These are phyloP conservation scores for Acipenser oxyrinchus DNA, from an alignment of 2,797 vertebrate species.

Conservation along the genomic window DNA sequence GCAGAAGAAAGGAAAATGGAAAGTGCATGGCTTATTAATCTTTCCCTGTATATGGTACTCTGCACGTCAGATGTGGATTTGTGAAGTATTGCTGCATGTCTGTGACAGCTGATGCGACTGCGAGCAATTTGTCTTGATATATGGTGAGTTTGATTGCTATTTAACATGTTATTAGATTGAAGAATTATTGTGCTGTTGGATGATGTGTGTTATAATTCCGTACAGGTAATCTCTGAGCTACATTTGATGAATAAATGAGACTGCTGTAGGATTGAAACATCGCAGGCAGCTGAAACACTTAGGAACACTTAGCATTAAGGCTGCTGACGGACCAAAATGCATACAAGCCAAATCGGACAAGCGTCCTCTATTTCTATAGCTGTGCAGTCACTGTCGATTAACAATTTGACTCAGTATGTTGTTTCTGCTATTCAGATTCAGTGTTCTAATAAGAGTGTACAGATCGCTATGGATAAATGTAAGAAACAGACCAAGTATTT, in stretches of 20 bases:
- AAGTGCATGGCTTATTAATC: conserved; percentile 12
- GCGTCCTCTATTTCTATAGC: no score
- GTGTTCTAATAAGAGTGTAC: no score
- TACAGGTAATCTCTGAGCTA: conserved; percentile 2
- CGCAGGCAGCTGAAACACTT: neutral
- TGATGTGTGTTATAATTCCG: conserved; percentile 16
- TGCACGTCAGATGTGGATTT: neutral
- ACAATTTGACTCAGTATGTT: no score
- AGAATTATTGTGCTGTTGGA: conserved; percentile 13
- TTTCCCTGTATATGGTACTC: neutral
- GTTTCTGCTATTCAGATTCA: no score
- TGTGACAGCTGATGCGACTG: neutral
- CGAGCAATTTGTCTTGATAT: conserved; percentile 17
- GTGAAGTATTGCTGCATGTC: neutral
- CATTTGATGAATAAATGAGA: conserved; percentile 5
- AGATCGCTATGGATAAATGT: no score
- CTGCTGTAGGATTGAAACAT: neutral
- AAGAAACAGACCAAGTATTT: no score
- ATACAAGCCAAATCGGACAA: neutral
- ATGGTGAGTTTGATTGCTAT: conserved; percentile 13
- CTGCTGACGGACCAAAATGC: neutral
- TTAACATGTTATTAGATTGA: conserved; percentile 19
- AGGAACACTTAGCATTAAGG: neutral
- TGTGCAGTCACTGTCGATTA: no score
- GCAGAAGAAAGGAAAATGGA: neutral